Conservation (phyloP, 2,888 invertebrate species). For the Sinohyriopsis cumingii region DNA sequence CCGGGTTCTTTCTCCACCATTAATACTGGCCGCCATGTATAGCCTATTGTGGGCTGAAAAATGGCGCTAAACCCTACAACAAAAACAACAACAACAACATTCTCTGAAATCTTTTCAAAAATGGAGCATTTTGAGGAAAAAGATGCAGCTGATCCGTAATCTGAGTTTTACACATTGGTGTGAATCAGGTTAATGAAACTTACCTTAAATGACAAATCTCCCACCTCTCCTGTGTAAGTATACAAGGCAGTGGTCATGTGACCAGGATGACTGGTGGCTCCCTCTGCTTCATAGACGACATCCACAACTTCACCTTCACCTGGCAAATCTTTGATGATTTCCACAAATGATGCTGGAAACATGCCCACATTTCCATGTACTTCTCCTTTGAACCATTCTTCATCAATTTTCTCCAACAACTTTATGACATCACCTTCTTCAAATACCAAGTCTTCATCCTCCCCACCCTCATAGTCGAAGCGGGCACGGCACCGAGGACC, state of each 20-base stretch:
- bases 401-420: constrained; percentile 49
- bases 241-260: constrained; percentile 40
- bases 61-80: too few species aligned
- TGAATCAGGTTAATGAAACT: constrained; percentile 2
- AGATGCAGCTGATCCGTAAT: too few species aligned
- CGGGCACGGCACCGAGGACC: constrained; percentile 65
- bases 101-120: too few species aligned
- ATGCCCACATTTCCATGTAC: constrained; percentile 62
- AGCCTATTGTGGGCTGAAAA: too few species aligned
- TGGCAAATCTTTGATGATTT: constrained; percentile 63
- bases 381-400: constrained; percentile 66
- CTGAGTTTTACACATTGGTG: neutral
- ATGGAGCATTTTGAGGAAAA: too few species aligned
- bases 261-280: constrained; percentile 4
- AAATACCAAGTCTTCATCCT: constrained; percentile 56
- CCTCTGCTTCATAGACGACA: constrained; percentile 3
- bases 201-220: constrained; percentile 59
- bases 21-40: too few species aligned
- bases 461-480: constrained; percentile 66
- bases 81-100: too few species aligned
- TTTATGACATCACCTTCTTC: constrained; percentile 62
- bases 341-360: constrained; percentile 73
- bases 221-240: constrained; percentile 54
- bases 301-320: constrained; percentile 4
- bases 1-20: too few species aligned